phyloP scores from a whole-genome alignment of 2,888 invertebrate species.

The Noctua pronuba region DNA sequence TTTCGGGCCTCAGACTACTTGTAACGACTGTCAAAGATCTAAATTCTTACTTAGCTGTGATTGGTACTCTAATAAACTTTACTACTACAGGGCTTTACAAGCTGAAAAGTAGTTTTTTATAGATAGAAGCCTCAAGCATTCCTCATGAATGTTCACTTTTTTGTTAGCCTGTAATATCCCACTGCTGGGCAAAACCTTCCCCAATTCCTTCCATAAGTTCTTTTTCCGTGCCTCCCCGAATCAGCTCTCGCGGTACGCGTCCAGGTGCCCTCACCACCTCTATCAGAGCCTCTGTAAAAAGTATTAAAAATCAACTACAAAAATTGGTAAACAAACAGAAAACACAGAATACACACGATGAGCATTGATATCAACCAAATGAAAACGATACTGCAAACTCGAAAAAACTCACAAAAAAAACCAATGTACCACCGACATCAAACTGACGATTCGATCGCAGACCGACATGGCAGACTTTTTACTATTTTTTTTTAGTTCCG shows the following conservation, averaged over 20 bases:
- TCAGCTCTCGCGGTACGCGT: background rate
- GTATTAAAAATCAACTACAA: background rate
- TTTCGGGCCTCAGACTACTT: background rate
- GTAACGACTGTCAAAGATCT: too few relatives aligned
- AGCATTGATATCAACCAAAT: constrained; percentile 26
- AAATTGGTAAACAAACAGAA: constrained; percentile 16
- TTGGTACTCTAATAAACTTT: too few relatives aligned
- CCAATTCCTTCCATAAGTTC: background rate
- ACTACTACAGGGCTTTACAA: too few relatives aligned
- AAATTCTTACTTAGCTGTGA: too few relatives aligned
- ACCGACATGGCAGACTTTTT: constrained; percentile 70
- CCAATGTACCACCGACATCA: constrained; percentile 31
- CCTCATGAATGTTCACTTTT: too few relatives aligned
- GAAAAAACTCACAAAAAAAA: constrained; percentile 33
- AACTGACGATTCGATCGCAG: constrained; percentile 58
- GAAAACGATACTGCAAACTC: constrained; percentile 31
- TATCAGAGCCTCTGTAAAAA: background rate
- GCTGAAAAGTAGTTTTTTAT: too few relatives aligned
- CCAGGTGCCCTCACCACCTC: background rate
- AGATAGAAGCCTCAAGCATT: too few relatives aligned
- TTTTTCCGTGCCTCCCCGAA: background rate
- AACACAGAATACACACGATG: constrained; percentile 6
- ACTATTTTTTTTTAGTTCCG: constrained; percentile 79
- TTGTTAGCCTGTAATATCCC: too few relatives aligned
- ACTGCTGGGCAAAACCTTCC: background rate